phyloP scores from a whole-genome alignment of 2,113 vertebrate species.

The Sceloporus undulatus region DNA sequence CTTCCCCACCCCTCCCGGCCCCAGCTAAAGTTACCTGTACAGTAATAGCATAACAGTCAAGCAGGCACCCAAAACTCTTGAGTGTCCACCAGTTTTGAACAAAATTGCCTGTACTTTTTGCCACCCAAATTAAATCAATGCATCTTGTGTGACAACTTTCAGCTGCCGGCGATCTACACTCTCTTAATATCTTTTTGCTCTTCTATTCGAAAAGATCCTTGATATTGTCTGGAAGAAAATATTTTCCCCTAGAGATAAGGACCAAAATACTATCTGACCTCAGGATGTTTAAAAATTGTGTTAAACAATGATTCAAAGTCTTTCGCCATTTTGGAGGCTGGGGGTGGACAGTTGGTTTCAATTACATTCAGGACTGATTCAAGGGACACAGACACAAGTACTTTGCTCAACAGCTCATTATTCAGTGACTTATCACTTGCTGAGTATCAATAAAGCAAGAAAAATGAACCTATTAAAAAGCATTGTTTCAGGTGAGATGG shows the following conservation, averaged over 20 bases:
- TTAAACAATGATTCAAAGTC: constrained; percentile 24
- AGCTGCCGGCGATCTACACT: constrained; percentile 59
- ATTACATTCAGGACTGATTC: not conserved
- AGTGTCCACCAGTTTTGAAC: constrained; percentile 27
- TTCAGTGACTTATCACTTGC: constrained; percentile 3
- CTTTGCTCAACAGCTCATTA: not conserved
- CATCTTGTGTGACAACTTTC: constrained; percentile 73
- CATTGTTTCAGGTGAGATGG: not conserved
- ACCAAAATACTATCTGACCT: constrained; percentile 71
- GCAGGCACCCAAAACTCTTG: not conserved
- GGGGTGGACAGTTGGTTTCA: not conserved
- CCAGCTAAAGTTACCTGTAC: constrained; percentile 49
- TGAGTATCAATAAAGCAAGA: not conserved
- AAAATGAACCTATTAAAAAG: not conserved
- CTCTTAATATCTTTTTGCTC: constrained; percentile 49
- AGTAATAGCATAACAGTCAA: constrained; percentile 41
- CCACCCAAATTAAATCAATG: constrained; percentile 79
- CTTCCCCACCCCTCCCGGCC: not conserved
- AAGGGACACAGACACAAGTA: not conserved
- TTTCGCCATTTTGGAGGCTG: not conserved
- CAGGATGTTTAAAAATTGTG: constrained; percentile 69
- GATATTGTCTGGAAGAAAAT: constrained; percentile 61
- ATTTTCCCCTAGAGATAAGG: constrained; percentile 74
- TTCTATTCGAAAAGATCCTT: constrained; percentile 66
- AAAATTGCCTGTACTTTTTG: constrained; percentile 62